Percentiles rank a stretch among this genome's conserved stretches.
phyloP scores from a whole-genome alignment of 2,113 vertebrate species.

The Eulacestoma nigropectus region DNA sequence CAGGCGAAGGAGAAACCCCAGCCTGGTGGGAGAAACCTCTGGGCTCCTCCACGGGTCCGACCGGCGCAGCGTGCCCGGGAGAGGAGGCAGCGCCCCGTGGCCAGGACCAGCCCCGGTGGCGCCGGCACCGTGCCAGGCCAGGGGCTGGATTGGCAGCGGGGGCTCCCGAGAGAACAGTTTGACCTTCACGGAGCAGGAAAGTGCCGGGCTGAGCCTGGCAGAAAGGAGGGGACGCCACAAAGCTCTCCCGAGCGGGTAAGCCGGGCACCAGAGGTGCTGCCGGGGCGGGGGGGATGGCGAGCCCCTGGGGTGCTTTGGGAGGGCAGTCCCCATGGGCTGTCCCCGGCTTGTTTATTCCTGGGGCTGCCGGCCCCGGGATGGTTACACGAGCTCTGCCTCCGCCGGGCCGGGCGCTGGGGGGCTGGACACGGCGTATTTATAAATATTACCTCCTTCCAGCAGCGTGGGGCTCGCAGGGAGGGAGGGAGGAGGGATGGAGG shows the following conservation, averaged over 20 bases:
- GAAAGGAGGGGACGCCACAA: not conserved
- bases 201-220: not conserved
- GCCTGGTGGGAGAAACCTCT: not conserved
- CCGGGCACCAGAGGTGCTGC: not conserved
- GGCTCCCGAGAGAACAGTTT: not conserved
- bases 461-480: not conserved
- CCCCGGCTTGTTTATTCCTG: conserved; percentile 47
- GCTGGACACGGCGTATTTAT: not conserved
- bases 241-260: not conserved
- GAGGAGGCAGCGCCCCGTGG: not conserved
- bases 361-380: not conserved
- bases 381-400: not conserved
- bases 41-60: not conserved
- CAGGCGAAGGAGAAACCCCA: not conserved
- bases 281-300: not conserved
- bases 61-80: not conserved
- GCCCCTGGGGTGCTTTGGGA: not conserved
- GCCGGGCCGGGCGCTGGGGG: not conserved
- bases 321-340: conserved; percentile 41
- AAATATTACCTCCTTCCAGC: conserved; percentile 15
- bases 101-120: not conserved
- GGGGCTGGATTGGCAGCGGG: conserved; percentile 25
- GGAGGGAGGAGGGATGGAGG: not conserved
- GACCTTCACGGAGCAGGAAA: conserved; percentile 21
- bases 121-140: not conserved